These are phyloP conservation scores for Pogona vitticeps DNA, from an alignment of 2,113 vertebrate genomes.

Conservation along the genomic window DNA sequence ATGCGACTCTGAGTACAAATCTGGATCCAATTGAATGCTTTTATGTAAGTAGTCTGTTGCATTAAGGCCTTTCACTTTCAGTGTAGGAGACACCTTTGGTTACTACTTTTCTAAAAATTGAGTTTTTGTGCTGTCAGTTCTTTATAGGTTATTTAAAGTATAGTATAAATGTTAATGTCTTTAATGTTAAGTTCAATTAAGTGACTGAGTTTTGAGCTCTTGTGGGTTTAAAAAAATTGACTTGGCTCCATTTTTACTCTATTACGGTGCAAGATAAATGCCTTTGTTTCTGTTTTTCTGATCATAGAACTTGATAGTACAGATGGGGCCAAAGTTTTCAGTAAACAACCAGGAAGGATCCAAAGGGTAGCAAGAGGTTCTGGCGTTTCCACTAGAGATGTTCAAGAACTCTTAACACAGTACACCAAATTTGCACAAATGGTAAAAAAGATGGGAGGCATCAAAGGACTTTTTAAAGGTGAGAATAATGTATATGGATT, in stretches of 20 bases:
- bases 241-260: not conserved
- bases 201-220: no score
- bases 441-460: slow-evolving; percentile 99
- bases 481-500: slow-evolving; percentile 33
- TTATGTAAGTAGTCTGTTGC: not conserved
- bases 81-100: not conserved
- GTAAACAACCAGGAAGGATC: slow-evolving; percentile 95
- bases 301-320: slow-evolving; percentile 94
- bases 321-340: slow-evolving; percentile 97
- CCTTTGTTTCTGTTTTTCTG: slow-evolving; percentile 12
- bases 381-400: slow-evolving; percentile 94
- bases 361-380: slow-evolving; percentile 95
- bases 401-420: slow-evolving; percentile 96
- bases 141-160: not conserved
- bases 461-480: slow-evolving; percentile 99
- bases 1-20: not conserved
- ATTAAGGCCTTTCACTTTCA: not conserved
- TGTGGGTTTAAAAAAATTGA: no score
- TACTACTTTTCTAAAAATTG: not conserved
- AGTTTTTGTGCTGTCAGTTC: not conserved
- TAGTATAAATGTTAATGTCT: not conserved
- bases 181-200: not conserved
- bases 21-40: not conserved
- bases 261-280: slow-evolving; percentile 15
- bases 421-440: slow-evolving; percentile 99